These are phyloP conservation scores for Myathropa florea DNA, from an alignment of 2,888 invertebrate species.

Conservation along the genomic window DNA sequence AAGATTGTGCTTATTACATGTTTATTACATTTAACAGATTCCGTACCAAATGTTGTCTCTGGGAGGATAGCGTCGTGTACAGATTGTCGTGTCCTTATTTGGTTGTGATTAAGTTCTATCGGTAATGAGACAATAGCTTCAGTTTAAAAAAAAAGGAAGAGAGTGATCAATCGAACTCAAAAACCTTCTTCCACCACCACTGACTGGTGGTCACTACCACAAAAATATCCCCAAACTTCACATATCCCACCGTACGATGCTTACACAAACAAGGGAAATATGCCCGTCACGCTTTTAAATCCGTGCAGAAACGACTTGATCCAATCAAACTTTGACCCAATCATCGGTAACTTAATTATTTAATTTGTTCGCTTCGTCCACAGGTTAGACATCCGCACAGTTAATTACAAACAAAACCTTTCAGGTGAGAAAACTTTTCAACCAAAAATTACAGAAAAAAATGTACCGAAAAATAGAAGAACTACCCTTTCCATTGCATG, in stretches of 20 bases:
- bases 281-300: background rate
- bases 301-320: background rate
- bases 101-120: too few relatives aligned
- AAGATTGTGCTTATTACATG: too few relatives aligned
- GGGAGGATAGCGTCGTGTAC: too few relatives aligned
- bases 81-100: too few relatives aligned
- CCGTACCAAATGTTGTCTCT: too few relatives aligned
- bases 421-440: slow-evolving; percentile 20
- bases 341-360: slow-evolving; percentile 5
- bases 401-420: background rate
- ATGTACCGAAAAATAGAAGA: background rate
- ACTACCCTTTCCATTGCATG: background rate
- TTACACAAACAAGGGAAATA: background rate
- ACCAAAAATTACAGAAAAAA: background rate
- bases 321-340: slow-evolving; percentile 9
- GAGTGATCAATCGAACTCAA: too few relatives aligned
- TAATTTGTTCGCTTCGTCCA: slow-evolving; percentile 22
- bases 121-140: too few relatives aligned
- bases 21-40: too few relatives aligned
- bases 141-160: too few relatives aligned
- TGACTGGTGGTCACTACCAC: too few relatives aligned
- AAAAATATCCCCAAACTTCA: too few relatives aligned
- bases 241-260: background rate
- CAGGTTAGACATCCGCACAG: background rate
- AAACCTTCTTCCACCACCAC: too few relatives aligned